Percentiles rank a stretch among this genome's conserved stretches.
Evolutionary conservation across 2,797 vertebrate species (phyloP).

Genomic region (Coendou prehensilis): DNA sequence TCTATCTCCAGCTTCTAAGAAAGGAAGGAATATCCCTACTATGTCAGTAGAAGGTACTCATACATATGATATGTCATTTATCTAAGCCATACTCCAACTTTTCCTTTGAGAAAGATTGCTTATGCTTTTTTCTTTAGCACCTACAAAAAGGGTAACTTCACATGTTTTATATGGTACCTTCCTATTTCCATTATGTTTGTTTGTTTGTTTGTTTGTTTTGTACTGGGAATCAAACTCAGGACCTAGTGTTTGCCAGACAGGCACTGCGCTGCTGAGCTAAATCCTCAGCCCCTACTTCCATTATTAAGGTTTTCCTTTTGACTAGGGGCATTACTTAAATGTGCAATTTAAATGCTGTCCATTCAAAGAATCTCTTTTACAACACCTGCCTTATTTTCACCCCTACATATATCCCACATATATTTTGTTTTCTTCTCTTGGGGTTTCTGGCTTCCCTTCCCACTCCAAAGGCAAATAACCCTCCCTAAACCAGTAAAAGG

Average conservation of each 20-base stretch:
- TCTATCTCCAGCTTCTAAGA: conserved; percentile 36
- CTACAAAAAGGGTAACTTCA: background rate
- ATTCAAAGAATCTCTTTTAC: conserved; percentile 48
- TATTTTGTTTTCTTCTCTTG: conserved; percentile 47
- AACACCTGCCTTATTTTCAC: background rate
- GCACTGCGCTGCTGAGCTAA: too few relatives aligned
- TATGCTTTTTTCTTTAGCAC: background rate
- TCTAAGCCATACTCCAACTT: background rate
- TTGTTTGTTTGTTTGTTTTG: too few relatives aligned
- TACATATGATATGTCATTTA: background rate
- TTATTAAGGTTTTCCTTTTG: conserved; percentile 59
- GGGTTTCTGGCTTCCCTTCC: conserved; percentile 45
- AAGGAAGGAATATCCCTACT: conserved; percentile 12
- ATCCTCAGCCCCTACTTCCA: background rate
- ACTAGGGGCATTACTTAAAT: conserved; percentile 9
- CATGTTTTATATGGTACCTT: conserved; percentile 6
- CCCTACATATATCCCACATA: background rate
- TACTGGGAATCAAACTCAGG: too few relatives aligned
- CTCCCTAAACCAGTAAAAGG: conserved; percentile 62
- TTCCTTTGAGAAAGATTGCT: conserved; percentile 40
- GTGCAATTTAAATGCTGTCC: conserved; percentile 63
- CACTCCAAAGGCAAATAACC: conserved; percentile 59
- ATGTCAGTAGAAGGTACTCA: background rate
- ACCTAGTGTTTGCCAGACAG: too few relatives aligned
- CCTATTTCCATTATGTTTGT: background rate